Evolutionary conservation across 2,888 invertebrate genomes (phyloP).

Genomic region (Bedellia somnulentella): DNA sequence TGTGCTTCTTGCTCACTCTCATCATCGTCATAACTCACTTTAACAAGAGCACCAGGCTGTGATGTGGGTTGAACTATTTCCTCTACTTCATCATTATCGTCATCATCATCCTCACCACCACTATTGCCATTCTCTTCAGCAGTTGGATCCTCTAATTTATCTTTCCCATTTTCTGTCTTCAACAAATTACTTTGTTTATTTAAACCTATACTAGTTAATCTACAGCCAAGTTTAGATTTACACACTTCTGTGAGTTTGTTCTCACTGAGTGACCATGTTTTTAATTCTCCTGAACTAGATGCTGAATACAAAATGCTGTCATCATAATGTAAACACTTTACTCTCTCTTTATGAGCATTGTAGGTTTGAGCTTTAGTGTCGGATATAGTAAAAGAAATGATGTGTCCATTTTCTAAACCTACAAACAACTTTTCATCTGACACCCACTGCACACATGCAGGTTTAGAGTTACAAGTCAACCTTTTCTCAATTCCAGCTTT

Average conservation of each 20-base stretch:
- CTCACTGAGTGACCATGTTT: slow-evolving; percentile 64
- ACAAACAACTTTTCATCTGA: slow-evolving; percentile 64
- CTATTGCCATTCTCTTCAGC: slow-evolving; percentile 15
- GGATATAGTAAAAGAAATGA: slow-evolving; percentile 61
- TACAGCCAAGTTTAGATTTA: slow-evolving; percentile 65
- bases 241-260: slow-evolving; percentile 52
- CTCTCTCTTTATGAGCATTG: slow-evolving; percentile 65
- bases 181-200: slow-evolving; percentile 45
- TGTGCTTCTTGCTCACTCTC: slow-evolving; percentile 16
- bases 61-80: slow-evolving; percentile 19
- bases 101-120: slow-evolving; percentile 15
- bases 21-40: slow-evolving; percentile 29
- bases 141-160: background rate
- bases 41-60: slow-evolving; percentile 41
- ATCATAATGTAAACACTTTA: slow-evolving; percentile 66
- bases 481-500: slow-evolving; percentile 72
- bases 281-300: slow-evolving; percentile 79
- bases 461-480: slow-evolving; percentile 68
- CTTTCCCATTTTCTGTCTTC: slow-evolving; percentile 32
- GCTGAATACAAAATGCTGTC: slow-evolving; percentile 67
- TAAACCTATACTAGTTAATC: slow-evolving; percentile 73
- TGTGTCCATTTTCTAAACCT: slow-evolving; percentile 75
- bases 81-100: slow-evolving; percentile 16
- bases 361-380: slow-evolving; percentile 44
- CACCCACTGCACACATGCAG: slow-evolving; percentile 72